Evolutionary conservation across 2,888 invertebrate genomes (phyloP), one percentile per base, ranked within the genome.

Genomic region (Ommatoiulus sabulosus): DNA sequence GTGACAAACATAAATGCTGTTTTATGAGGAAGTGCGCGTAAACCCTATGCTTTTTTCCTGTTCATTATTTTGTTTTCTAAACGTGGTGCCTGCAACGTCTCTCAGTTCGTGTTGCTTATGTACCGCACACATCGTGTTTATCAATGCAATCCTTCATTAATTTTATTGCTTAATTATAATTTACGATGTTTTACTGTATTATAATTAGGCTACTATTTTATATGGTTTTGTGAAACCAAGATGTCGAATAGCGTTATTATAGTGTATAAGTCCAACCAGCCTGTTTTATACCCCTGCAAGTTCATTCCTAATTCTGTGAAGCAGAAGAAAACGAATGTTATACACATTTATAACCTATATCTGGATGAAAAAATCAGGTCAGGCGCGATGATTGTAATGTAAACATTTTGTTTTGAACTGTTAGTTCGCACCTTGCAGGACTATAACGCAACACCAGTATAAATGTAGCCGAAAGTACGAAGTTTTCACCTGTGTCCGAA

Each of bases 101-200:
- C 35, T 35, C 35, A 35, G 35, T 2, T 35, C 35, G 35, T 35
- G 2, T 35, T 15, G 52, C 52, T 35, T 35, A 35, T 35, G 2
- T 35, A 10, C 8, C 72, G 8, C 72, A 10, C 72, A 3, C 72
- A 24, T 72, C 24, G 72, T 72, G 72, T 72, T 72, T 24, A 63
- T 63, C 63, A 63, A 63, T 63, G 20, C 63, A 63, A 63, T 20
- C 63, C 63, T n/a, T 63, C 63, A 72, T 72, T 72, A 72, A 24
- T 72, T 72, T 72, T 72, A 72, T 72, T 72, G 72, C 72, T 72
- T 72, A 72, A 72, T 72, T 72, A 72, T 24, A 72, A 72, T 72
- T 72, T 72, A 72, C 24, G 72, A 72, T 10, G 72, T 72, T 72
- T 72, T 6, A 72, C 72, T 72, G 72, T 72, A 24, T 72, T 24